These are phyloP conservation scores for Brachystomella parvula DNA, from an alignment of 1,140 invertebrate species.

Conservation along the genomic window DNA sequence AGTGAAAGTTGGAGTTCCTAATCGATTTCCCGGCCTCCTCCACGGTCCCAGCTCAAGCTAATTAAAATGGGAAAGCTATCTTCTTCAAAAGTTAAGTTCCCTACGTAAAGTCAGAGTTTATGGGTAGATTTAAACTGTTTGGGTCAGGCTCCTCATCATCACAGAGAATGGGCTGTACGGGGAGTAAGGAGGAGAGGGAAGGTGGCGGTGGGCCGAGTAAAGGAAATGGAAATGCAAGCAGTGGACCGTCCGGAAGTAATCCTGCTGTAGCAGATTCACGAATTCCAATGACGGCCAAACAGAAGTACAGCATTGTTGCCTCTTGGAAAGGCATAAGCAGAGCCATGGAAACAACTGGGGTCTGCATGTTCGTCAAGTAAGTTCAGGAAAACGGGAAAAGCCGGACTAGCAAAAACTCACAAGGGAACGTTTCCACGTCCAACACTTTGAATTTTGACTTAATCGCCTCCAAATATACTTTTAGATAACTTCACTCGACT, in stretches of 20 bases:
- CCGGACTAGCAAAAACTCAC: too few species aligned
- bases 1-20: too few species aligned
- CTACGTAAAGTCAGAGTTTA: too few species aligned
- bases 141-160: conserved; percentile 14
- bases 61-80: too few species aligned
- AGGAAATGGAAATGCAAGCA: conserved; percentile 43
- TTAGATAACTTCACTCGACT: too few species aligned
- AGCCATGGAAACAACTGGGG: conserved; percentile 76
- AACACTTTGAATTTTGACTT: too few species aligned
- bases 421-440: too few species aligned
- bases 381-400: too few species aligned
- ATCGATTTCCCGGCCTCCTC: too few species aligned
- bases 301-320: conserved; percentile 77
- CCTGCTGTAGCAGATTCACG: conserved; percentile 60
- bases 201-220: conserved; percentile 43
- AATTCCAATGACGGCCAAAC: conserved; percentile 70
- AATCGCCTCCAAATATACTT: too few species aligned
- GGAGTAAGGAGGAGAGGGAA: conserved; percentile 55
- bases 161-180: conserved; percentile 62
- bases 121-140: conserved; percentile 36
- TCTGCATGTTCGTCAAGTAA: conserved; percentile 85
- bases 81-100: too few species aligned
- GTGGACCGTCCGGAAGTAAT: conserved; percentile 31
- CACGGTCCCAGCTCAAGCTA: too few species aligned
- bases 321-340: conserved; percentile 82